A percentile compares a stretch with the other conserved stretches of the same genome.
Evolutionary conservation across 2,888 invertebrate species (phyloP).

Genomic region (Dorcus hopei): DNA sequence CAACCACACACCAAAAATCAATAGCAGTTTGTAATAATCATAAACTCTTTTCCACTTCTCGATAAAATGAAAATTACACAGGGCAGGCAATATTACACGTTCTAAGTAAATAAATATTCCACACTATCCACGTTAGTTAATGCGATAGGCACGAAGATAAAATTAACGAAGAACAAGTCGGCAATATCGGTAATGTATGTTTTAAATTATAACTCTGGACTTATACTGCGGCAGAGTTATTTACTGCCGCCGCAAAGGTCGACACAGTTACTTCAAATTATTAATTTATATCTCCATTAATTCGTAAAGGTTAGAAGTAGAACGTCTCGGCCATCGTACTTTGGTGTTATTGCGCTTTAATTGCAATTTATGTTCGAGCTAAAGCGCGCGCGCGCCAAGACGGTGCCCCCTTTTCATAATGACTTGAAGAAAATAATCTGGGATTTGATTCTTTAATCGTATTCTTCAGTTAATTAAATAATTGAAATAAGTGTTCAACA

Average conservation of each 20-base stretch:
- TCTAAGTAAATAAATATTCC: no score
- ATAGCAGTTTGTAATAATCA: no score
- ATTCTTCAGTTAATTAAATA: no score
- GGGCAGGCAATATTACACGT: no score
- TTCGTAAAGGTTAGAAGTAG: neutral
- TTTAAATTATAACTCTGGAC: neutral
- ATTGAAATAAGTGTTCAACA: no score
- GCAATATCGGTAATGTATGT: neutral
- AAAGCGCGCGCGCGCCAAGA: neutral
- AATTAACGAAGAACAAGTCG: neutral
- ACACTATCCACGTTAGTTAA: no score
- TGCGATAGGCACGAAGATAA: neutral
- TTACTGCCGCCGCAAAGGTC: neutral
- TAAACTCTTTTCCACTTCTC: no score
- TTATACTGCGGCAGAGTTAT: neutral
- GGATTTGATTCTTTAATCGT: no score
- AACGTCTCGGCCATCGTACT: neutral
- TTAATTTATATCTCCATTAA: neutral
- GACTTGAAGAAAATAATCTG: no score
- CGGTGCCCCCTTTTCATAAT: no score
- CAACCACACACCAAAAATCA: no score
- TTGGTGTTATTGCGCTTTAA: neutral
- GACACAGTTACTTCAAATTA: neutral
- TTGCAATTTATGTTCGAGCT: neutral
- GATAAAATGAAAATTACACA: no score